Evolutionary conservation across 2,113 vertebrate species (phyloP), one percentile per base, ranked within the genome.

Genomic region (Zosterops japonicus): DNA sequence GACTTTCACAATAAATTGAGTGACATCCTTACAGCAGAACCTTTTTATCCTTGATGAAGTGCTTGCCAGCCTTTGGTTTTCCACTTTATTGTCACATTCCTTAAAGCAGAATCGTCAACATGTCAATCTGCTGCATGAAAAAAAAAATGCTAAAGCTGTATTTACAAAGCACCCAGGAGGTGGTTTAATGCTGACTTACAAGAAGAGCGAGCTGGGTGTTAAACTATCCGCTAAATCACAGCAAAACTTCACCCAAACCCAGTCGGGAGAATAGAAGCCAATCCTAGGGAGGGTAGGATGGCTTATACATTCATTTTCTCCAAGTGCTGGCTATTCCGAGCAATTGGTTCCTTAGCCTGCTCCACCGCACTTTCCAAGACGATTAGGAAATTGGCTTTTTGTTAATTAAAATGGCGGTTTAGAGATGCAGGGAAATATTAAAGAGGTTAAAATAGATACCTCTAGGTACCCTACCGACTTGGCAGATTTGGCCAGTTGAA

Each of bases 1-100:
- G 98, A 98, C 98, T 98, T 98, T 98, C 98, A 98, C 98, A 98
- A 98, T 98, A 98, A 98, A 98, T 98, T 98, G 98, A 98, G 98
- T 98, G 98, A 98, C 98, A 98, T 98, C 97, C 97, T 98, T 97
- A 97, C 95, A 97, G 97, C 97, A 97, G 96, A 98, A 97, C 98
- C 97, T 98, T 98, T 98, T 98, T 98, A 98, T 98, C 97, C 96
- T 98, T 98, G 98, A 98, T 98, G 98, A 98, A 98, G 98, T 98
- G 97, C 97, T 98, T 97, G 97, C 98, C 97, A 98, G 97, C 97
- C 97, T 98, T 97, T 97, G 96, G 97, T 97, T 97, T 97, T 96
- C 92, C 94, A 95, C 95, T 98, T 98, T 98, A 98, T 97, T 97
- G 98, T 98, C 98, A 98, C 98, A 98, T 98, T 98, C 94, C 97